Evolutionary conservation across 2,113 vertebrate genomes (phyloP).

Genomic region (Crotalus helleri): DNA sequence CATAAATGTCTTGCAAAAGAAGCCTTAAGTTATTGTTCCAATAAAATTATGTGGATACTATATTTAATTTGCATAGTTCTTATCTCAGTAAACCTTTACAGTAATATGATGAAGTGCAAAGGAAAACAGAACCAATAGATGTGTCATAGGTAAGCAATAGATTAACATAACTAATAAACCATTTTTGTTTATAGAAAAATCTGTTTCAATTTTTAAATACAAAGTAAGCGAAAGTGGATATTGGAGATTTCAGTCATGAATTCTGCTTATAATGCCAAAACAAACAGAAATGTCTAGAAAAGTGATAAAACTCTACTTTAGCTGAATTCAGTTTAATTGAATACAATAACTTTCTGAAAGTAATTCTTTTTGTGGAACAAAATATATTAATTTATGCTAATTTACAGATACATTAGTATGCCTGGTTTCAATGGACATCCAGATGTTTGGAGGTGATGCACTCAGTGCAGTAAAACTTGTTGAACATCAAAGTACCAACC

Average conservation of each 20-base stretch:
- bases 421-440: conserved; percentile 94
- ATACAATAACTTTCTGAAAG: neutral
- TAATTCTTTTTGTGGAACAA: neutral
- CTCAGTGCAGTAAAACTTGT: conserved; percentile 92
- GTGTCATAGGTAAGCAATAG: neutral
- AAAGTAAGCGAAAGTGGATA: neutral
- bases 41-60: neutral
- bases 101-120: neutral
- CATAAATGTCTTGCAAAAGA: neutral
- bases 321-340: neutral
- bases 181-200: neutral
- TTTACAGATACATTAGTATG: conserved; percentile 91
- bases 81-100: neutral
- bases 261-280: neutral
- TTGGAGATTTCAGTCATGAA: neutral
- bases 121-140: too few species aligned
- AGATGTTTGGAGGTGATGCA: conserved; percentile 94
- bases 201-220: neutral
- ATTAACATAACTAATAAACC: neutral
- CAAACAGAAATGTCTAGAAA: neutral
- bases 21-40: neutral
- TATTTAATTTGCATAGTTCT: neutral
- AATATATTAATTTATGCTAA: conserved; percentile 4
- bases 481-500: conserved; percentile 89
- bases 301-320: neutral